Percentiles rank a stretch among this genome's conserved stretches.
Evolutionary conservation across 1,140 invertebrate species (phyloP).

Genomic region (Drosophila kikkawai): DNA sequence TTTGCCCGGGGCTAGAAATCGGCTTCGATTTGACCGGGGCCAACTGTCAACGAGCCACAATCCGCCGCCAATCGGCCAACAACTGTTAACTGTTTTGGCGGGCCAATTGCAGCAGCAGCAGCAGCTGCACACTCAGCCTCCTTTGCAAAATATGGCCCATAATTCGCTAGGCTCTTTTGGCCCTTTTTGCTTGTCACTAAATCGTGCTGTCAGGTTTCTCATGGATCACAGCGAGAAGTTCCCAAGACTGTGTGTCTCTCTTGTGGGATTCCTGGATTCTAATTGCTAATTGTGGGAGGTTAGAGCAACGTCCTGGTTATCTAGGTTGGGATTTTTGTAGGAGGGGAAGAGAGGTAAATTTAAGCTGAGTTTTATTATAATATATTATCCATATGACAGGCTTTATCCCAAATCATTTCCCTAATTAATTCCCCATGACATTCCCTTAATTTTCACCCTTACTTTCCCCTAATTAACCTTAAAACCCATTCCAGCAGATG

Average conservation of each 20-base stretch:
- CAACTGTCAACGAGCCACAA: conserved; percentile 65
- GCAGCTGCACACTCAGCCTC: conserved; percentile 5
- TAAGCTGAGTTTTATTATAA: not conserved
- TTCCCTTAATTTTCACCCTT: not conserved
- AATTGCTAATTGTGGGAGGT: conserved; percentile 12
- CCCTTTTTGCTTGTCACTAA: conserved; percentile 42
- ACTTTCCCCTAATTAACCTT: not conserved
- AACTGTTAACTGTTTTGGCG: conserved; percentile 38
- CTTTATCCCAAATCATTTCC: no score
- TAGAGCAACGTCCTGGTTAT: not conserved
- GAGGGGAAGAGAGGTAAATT: not conserved
- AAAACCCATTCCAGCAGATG: not conserved
- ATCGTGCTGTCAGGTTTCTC: conserved; percentile 50
- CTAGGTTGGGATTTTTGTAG: not conserved
- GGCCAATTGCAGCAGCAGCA: conserved; percentile 52
- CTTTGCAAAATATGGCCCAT: conserved; percentile 38
- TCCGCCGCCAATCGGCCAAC: conserved; percentile 21
- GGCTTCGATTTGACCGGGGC: conserved; percentile 62
- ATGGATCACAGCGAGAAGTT: conserved; percentile 20
- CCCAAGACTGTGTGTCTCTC: conserved; percentile 35
- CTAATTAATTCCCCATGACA: not conserved
- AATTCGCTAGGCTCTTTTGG: conserved; percentile 27
- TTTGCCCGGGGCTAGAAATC: conserved; percentile 54
- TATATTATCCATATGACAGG: no score
- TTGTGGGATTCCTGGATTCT: conserved; percentile 12